Base-by-base conservation (phyloP, 2,888 invertebrate species). In the Bombylius discolor region DNA sequence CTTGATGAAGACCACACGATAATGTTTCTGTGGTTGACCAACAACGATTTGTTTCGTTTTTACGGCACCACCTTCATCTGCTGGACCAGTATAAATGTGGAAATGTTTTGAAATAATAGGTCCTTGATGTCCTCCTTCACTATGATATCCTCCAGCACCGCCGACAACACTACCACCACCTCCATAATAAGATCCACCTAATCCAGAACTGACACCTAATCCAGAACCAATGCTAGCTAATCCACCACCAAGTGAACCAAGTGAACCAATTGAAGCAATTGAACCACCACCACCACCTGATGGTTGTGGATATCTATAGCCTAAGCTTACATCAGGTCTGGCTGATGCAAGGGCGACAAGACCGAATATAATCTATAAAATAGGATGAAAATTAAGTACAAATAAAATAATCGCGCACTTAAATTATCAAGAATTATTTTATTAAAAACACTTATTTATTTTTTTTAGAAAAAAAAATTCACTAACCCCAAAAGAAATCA, bases 21-120 rank as follows among this genome's bases (percentile, higher is more conserved):
- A 72, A 57, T 68, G 68, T 61, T 68, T 71, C 55, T 72, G 72
- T 1, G 69, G 66, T 9, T 68, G 68, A 3, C 72, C 72, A 59
- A 71, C 64, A 44, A 68, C 64, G 59, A 71, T 63, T 46, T 69
- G 69, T 61, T 70, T 70, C 53, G 66, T 62, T 42, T 42, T 8
- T 5, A 11, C 11, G 36, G 64, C 63, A 48, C 58, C 64, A 51
- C 70, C 70, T 9, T 66, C 67, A 55, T 73, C 73, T 53, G 71
- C 72, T 50, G 72, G 72, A 1, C 72, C 72, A 39, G 70, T 64
- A 50, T 72, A 64, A 1, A 70, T 64, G 51, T 69, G 68, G 62
- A 73, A 71, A 53, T 72, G 70, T 53, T 72, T 73, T 54, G 67
- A 70, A 56, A 73, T 65, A 42, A 73, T 64, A n/a, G 73, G 70